Conservation (phyloP, 2,888 invertebrate genomes). For the Tenthredo livida region DNA sequence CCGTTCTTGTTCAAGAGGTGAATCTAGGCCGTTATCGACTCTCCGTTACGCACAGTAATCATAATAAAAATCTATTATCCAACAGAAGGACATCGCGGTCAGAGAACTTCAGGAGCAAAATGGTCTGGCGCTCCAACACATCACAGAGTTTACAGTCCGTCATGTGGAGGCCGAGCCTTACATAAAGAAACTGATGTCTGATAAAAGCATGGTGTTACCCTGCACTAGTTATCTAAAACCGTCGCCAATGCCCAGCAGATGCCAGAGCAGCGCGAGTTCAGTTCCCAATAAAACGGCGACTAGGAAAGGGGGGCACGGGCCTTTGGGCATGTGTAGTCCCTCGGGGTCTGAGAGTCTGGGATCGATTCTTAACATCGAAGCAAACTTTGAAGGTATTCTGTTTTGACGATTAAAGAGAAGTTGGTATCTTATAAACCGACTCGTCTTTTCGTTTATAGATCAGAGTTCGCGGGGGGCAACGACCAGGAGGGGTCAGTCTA, state of each 20-base stretch:
- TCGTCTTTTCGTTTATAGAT: not conserved
- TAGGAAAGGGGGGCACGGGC: constrained; percentile 50
- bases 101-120: constrained; percentile 83
- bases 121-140: constrained; percentile 79
- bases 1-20: constrained; percentile 74
- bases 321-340: not conserved
- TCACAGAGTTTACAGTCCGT: constrained; percentile 79
- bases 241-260: constrained; percentile 64
- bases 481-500: not conserved
- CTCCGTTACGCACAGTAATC: not conserved
- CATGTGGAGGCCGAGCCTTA: constrained; percentile 77
- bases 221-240: constrained; percentile 63
- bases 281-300: constrained; percentile 50
- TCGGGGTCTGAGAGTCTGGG: constrained; percentile 67
- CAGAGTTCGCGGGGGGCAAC: not conserved
- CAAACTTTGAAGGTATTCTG: constrained; percentile 57
- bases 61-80: not conserved
- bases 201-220: constrained; percentile 74
- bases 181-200: constrained; percentile 73
- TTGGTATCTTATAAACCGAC: not conserved
- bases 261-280: constrained; percentile 61
- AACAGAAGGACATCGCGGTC: constrained; percentile 81
- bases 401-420: not conserved
- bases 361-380: constrained; percentile 65
- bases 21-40: constrained; percentile 33